Evolutionary conservation across 1,140 invertebrate species (phyloP), one percentile per base, ranked within the genome.

Genomic region (Nebria ingens): DNA sequence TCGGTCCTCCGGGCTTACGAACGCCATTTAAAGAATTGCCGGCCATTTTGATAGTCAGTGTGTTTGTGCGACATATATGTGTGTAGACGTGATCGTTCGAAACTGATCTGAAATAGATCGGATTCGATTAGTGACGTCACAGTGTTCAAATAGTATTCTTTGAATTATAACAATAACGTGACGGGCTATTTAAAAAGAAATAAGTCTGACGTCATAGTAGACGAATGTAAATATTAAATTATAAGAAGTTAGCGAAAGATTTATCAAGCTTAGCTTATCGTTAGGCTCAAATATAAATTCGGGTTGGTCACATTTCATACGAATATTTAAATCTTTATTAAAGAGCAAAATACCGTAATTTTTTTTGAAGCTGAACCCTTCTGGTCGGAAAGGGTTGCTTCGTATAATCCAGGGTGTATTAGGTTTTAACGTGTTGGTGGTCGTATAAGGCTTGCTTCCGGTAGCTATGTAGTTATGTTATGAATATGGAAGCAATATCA

Each of bases 11-110:
- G 62, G 60, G 62, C 52, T 51, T 58, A 55, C 38, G n/a, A n/a
- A 50, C 21, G 58, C 59, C 60, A 59, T 64, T 64, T 64, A 64
- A 64, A 59, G 59, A 64, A 64, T 59, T 59, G 55, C 58, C 53
- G 61, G 54, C 59, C 51, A 57, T 60, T 61, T 53, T 55, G 57
- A 64, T 64, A 58, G 60, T 45, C 9, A n/a, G n/a, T n/a, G n/a
- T n/a, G n/a, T n/a, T n/a, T n/a, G n/a, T n/a, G n/a, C n/a, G n/a
- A 58, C 22, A 53, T 52, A 40, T 21, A 22, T 34, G 56, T 11
- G 50, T 49, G 52, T 45, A 19, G 34, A 20, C 21, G 40, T 22
- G 53, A 22, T 54, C 45, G 50, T 19, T 29, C 19, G 42, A 56
- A 52, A 19, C 56, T 19, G n/a, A n/a, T n/a, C n/a, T n/a, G n/a